These are phyloP conservation scores for Aphelocoma coerulescens DNA, from an alignment of 2,113 vertebrate genomes.

Conservation along the genomic window DNA sequence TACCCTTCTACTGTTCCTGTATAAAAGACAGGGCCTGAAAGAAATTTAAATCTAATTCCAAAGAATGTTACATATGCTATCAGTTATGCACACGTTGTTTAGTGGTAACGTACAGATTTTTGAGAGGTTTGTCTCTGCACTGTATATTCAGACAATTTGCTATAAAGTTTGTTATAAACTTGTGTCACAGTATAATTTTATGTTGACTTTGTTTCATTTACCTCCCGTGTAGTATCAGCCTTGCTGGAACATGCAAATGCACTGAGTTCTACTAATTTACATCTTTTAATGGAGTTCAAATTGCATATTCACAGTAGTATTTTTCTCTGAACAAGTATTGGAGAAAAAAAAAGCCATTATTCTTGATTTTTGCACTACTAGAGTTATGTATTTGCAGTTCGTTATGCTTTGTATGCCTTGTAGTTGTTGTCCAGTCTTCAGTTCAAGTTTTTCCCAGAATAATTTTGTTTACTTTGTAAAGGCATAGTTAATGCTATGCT, in stretches of 20 bases:
- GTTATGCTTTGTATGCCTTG: background rate
- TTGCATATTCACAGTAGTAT: background rate
- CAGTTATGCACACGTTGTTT: background rate
- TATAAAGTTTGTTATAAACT: background rate
- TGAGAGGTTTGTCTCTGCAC: background rate
- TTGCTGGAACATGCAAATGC: background rate
- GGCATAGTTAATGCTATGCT: background rate
- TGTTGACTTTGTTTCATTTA: constrained; percentile 5
- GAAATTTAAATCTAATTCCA: background rate
- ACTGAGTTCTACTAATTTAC: background rate
- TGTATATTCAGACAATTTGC: background rate
- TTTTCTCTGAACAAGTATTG: background rate
- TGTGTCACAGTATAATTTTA: background rate
- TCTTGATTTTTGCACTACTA: constrained; percentile 15
- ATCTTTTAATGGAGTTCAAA: background rate
- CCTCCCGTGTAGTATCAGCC: background rate
- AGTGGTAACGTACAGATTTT: background rate
- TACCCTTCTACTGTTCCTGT: background rate
- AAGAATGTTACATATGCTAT: background rate
- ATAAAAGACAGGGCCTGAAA: background rate
- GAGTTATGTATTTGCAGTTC: background rate
- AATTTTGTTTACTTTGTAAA: background rate
- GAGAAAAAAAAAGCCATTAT: background rate
- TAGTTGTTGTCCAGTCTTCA: background rate
- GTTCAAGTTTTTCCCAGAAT: background rate